Percentiles rank a stretch among this genome's conserved stretches.
Conservation (phyloP, 2,888 invertebrate genomes). For the Matsumyia berberina region DNA sequence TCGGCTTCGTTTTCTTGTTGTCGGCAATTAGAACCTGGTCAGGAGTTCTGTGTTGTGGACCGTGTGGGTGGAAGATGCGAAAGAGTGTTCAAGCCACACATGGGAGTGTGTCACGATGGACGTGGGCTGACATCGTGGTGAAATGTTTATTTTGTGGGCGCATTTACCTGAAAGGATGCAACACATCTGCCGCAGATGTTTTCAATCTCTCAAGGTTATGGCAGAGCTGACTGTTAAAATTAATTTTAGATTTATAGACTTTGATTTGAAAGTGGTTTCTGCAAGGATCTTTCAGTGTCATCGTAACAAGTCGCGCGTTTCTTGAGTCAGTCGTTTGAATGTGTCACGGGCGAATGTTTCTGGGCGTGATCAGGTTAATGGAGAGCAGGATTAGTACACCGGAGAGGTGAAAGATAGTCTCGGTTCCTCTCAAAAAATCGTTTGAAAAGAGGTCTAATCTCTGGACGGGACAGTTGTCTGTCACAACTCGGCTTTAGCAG, state of each 20-base stretch:
- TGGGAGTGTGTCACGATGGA: conserved; percentile 60
- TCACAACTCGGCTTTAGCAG: no score
- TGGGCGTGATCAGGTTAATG: no score
- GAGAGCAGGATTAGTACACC: no score
- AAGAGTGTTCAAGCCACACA: conserved; percentile 51
- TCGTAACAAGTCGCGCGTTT: no score
- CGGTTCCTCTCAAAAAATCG: no score
- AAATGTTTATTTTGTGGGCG: conserved; percentile 49
- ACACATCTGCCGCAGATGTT: conserved; percentile 63
- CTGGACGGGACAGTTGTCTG: no score
- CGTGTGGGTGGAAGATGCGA: conserved; percentile 64
- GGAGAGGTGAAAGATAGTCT: no score
- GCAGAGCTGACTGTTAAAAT: conserved; percentile 4
- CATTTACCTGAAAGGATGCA: conserved; percentile 6
- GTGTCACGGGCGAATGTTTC: no score
- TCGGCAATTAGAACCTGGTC: conserved; percentile 65
- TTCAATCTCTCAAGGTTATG: conserved; percentile 27
- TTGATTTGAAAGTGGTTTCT: neutral
- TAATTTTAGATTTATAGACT: conserved; percentile 20
- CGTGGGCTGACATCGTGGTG: conserved; percentile 59
- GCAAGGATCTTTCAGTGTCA: neutral
- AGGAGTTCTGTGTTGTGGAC: conserved; percentile 46
- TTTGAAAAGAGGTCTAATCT: no score
- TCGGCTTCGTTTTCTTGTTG: conserved; percentile 25
- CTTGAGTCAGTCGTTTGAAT: no score